A percentile compares a stretch with the other conserved stretches of the same genome.
phyloP scores from a whole-genome alignment of 2,113 vertebrate species.

The Pandion haliaetus region DNA sequence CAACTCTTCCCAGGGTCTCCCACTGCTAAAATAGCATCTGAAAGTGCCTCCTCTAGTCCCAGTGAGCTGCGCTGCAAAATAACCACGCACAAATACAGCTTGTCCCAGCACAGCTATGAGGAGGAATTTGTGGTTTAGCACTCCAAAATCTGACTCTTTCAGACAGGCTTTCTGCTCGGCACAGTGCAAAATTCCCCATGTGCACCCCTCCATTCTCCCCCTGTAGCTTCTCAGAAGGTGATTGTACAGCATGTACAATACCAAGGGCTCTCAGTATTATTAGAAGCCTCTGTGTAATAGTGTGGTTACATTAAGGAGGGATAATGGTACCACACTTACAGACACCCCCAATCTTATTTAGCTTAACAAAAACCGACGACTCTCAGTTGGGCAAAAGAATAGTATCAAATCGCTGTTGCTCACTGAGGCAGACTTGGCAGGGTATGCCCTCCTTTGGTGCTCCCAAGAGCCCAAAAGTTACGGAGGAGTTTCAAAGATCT shows the following conservation, averaged over 20 bases:
- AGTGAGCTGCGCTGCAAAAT: background rate
- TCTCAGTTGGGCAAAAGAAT: background rate
- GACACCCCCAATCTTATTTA: background rate
- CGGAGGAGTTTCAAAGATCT: background rate
- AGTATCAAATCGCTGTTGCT: background rate
- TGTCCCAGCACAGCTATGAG: background rate
- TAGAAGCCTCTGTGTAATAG: background rate
- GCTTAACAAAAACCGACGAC: background rate
- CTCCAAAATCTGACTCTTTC: background rate
- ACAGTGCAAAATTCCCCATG: background rate
- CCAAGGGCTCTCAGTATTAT: background rate
- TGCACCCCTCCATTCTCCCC: background rate
- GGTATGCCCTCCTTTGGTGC: background rate
- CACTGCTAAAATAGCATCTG: background rate
- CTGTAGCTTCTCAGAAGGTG: background rate
- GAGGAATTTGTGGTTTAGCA: background rate
- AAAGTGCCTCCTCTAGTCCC: background rate
- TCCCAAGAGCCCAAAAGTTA: background rate
- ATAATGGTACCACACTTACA: background rate
- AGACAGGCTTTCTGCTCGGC: accelerated
- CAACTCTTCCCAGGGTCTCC: background rate
- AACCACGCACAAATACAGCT: background rate
- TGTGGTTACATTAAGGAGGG: background rate
- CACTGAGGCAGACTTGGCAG: background rate
- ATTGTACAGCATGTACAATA: accelerated